Conservation (phyloP, 2,888 invertebrate species). For the Adineta ricciae region DNA sequence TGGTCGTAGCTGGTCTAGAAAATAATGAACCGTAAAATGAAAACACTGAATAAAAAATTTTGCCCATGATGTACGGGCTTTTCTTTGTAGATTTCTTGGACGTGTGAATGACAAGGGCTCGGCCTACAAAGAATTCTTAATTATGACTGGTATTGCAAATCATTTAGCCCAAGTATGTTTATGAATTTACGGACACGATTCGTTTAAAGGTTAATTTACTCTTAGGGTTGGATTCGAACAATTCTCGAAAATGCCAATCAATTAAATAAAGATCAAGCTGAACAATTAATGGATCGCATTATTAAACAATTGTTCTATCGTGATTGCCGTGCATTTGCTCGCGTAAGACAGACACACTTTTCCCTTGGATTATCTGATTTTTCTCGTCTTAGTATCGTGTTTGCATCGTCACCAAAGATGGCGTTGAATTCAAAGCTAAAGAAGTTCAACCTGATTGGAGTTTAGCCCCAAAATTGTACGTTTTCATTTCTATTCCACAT, state of each 20-base stretch:
- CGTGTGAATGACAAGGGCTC: constrained; percentile 86
- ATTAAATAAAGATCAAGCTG: constrained; percentile 55
- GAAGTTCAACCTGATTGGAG: constrained; percentile 12
- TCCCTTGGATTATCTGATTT: neutral
- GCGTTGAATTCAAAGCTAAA: constrained; percentile 20
- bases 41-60: neutral
- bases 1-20: constrained; percentile 78
- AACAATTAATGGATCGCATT: constrained; percentile 62
- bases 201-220: neutral
- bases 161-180: constrained; percentile 64
- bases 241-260: constrained; percentile 58
- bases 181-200: constrained; percentile 35
- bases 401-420: constrained; percentile 4
- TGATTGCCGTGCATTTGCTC: constrained; percentile 53
- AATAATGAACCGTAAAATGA: constrained; percentile 56
- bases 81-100: constrained; percentile 67
- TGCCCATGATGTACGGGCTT: neutral
- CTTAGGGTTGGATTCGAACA: constrained; percentile 65
- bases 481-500: neutral
- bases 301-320: constrained; percentile 83
- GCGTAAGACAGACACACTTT: neutral
- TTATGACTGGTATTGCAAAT: constrained; percentile 77
- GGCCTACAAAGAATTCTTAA: constrained; percentile 70
- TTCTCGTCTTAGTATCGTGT: neutral
- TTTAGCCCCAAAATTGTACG: neutral